Conservation (phyloP, 2,113 vertebrate species). For the Poicephalus meyeri region DNA sequence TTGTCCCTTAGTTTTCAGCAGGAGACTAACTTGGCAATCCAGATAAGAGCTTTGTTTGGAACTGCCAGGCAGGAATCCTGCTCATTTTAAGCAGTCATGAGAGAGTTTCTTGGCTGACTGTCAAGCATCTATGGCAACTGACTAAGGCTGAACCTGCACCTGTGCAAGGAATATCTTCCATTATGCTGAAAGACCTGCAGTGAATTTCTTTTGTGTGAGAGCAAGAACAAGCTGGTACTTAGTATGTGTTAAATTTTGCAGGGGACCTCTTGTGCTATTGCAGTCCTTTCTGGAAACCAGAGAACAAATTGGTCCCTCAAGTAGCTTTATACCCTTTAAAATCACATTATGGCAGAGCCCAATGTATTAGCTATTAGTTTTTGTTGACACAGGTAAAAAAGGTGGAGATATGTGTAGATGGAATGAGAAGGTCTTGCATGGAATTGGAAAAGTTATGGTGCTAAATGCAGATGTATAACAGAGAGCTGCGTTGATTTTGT, state of each 20-base stretch:
- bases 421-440: neutral
- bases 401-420: neutral
- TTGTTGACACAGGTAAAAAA: neutral
- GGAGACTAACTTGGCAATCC: neutral
- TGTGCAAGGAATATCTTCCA: neutral
- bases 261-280: neutral
- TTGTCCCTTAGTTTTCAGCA: neutral
- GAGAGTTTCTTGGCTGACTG: constrained; percentile 10
- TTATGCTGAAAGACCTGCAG: neutral
- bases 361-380: neutral
- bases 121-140: constrained; percentile 15
- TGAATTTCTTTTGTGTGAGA: neutral
- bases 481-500: constrained; percentile 1
- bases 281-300: neutral
- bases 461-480: neutral
- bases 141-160: neutral
- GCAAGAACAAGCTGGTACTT: neutral
- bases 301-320: neutral
- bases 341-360: neutral
- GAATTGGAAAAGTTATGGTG: neutral
- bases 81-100: constrained; percentile 12
- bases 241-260: neutral
- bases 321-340: neutral
- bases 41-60: constrained; percentile 20
- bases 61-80: neutral